Evolutionary conservation across 1,140 invertebrate species (phyloP).

Genomic region (Saccostrea cuccullata): DNA sequence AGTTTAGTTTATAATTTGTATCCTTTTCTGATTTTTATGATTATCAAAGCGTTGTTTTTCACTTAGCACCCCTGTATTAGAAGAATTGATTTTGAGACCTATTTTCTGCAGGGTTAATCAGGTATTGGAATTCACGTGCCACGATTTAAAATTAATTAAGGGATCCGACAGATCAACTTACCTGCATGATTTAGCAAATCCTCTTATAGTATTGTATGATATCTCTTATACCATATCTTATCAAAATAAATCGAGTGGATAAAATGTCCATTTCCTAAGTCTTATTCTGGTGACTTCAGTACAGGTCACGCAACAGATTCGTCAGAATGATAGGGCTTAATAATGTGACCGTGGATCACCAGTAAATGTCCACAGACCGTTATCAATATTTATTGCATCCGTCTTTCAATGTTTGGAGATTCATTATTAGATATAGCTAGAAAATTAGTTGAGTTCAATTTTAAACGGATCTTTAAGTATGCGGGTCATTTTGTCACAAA

Average conservation of each 20-base stretch:
- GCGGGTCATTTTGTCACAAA: no score
- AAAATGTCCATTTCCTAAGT: not conserved
- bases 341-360: not conserved
- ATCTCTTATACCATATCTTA: not conserved
- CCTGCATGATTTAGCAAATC: slow-evolving; percentile 12
- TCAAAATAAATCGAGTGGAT: not conserved
- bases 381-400: not conserved
- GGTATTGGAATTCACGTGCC: not conserved
- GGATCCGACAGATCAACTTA: not conserved
- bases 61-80: not conserved
- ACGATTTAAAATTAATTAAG: not conserved
- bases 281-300: not conserved
- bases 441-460: no score
- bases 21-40: not conserved
- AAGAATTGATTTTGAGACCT: no score
- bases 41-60: not conserved
- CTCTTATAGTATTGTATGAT: not conserved
- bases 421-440: not conserved
- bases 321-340: slow-evolving; percentile 7
- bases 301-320: not conserved
- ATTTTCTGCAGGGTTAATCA: not conserved
- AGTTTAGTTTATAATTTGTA: not conserved
- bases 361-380: not conserved
- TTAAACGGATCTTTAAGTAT: no score
- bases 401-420: not conserved